Evolutionary conservation across 2,888 invertebrate species (phyloP).

Genomic region (Coenonympha glycerion): DNA sequence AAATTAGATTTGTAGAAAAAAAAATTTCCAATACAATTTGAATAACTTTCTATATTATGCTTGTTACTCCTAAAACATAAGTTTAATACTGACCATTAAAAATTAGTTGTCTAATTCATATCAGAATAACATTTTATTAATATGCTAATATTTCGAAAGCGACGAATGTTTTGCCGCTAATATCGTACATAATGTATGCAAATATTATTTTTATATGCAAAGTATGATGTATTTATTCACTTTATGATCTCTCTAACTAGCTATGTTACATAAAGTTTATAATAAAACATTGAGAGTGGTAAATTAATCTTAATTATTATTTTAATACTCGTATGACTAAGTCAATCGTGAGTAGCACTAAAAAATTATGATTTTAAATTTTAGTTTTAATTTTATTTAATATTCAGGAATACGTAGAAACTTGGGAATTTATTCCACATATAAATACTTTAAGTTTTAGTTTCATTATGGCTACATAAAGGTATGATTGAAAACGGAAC

Average conservation of each 20-base stretch:
- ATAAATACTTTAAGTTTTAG: no score
- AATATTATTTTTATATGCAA: neutral
- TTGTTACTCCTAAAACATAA: no score
- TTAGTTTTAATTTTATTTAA: no score
- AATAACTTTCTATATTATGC: neutral
- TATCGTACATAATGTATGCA: neutral
- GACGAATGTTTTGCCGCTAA: neutral
- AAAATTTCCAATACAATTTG: no score
- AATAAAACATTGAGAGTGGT: neutral
- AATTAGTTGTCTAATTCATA: neutral
- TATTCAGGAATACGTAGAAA: no score
- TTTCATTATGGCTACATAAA: no score
- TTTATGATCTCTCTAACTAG: neutral
- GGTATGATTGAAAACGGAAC: no score
- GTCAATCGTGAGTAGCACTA: neutral
- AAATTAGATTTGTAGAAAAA: no score
- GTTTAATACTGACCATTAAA: neutral
- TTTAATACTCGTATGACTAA: neutral
- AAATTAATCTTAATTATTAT: neutral
- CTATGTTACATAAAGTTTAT: neutral
- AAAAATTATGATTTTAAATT: no score
- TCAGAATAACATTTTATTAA: neutral
- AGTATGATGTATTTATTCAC: neutral
- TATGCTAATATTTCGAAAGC: slow-evolving; percentile 2
- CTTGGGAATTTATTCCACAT: no score